phyloP scores from a whole-genome alignment of 1,140 invertebrate genomes.

The Capitella teleta region DNA sequence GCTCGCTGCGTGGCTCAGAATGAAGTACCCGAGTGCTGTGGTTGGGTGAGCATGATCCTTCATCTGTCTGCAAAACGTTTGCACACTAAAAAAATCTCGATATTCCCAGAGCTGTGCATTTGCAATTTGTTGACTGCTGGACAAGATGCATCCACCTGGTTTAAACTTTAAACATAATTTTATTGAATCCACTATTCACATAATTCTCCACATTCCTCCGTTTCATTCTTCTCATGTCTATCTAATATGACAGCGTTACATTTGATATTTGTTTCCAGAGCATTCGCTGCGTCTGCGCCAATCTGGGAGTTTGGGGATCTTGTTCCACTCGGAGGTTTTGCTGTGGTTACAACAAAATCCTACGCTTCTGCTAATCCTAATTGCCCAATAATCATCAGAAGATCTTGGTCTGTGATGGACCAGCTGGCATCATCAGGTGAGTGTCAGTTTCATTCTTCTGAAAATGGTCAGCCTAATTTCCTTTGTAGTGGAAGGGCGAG shows the following conservation, averaged over 20 bases:
- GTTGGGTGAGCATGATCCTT: conserved; percentile 39
- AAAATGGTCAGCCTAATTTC: not conserved
- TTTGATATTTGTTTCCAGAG: conserved; percentile 42
- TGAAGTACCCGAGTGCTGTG: conserved; percentile 89
- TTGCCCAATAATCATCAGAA: conserved; percentile 63
- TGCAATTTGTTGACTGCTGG: too few relatives aligned
- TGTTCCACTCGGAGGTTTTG: conserved; percentile 67
- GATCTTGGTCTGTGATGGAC: conserved; percentile 66
- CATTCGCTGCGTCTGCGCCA: conserved; percentile 89
- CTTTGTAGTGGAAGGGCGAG: conserved; percentile 9
- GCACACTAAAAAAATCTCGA: too few relatives aligned
- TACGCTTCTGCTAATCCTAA: conserved; percentile 51
- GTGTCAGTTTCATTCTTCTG: too few relatives aligned
- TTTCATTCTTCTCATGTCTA: too few relatives aligned
- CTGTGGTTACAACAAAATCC: conserved; percentile 65
- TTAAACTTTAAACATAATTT: too few relatives aligned
- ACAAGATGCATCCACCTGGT: too few relatives aligned
- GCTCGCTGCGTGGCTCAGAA: conserved; percentile 87
- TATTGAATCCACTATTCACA: too few relatives aligned
- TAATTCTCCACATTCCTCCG: too few relatives aligned
- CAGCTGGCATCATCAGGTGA: conserved; percentile 47
- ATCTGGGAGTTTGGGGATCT: conserved; percentile 76
- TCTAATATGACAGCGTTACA: too few relatives aligned
- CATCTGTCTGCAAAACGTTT: too few relatives aligned
- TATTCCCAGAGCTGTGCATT: too few relatives aligned